Evolutionary conservation across 2,888 invertebrate species (phyloP), one percentile per base, ranked within the genome.

Genomic region (Crocallis elinguaria): DNA sequence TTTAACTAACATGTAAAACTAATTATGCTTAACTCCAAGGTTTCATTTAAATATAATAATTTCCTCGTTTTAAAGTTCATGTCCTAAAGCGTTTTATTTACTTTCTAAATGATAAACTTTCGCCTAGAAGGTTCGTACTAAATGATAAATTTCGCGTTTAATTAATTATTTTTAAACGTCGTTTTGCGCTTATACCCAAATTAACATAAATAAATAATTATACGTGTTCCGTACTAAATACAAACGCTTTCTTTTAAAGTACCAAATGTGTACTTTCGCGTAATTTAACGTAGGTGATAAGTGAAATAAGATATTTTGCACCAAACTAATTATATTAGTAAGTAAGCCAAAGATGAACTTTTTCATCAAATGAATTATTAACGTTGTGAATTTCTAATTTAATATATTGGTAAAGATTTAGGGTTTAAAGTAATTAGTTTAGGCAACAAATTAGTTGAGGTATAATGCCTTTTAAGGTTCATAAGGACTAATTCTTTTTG

Each of bases 351-450:
- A 91, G 90, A 91, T 88, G 89, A 86, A 62, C 70, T 70, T 76
- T 29, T 86, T 90, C 89, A 90, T 90, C 89, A 88, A 85, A 90
- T 90, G 89, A 89, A 87, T 60, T 82, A 84, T 82, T 71, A 73
- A 73, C 75, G 79, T 80, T 84, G 77, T 77, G 76, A 80, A 78
- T 75, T 74, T 66, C 45, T 73, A 64, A 72, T 69, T 74, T 81
- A 84, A 82, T 82, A 80, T 84, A 83, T 82, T 79, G 72, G 72
- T 79, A 73, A 71, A 70, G 53, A 65, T 69, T 52, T 57, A 58
- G 43, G 25, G 63, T 68, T n/a, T 75, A 58, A 67, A 58, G 53
- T 61, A 35, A 57, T 44, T 53, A 46, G 59, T 32, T 43, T 48
- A 38, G 64, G 64, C 64, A 62, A 67, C 67, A 66, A 67, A 61